Percentiles rank a stretch among this genome's conserved stretches.
These are phyloP conservation scores for Tadarida brasiliensis DNA, from an alignment of 2,797 vertebrate species.

Conservation along the genomic window DNA sequence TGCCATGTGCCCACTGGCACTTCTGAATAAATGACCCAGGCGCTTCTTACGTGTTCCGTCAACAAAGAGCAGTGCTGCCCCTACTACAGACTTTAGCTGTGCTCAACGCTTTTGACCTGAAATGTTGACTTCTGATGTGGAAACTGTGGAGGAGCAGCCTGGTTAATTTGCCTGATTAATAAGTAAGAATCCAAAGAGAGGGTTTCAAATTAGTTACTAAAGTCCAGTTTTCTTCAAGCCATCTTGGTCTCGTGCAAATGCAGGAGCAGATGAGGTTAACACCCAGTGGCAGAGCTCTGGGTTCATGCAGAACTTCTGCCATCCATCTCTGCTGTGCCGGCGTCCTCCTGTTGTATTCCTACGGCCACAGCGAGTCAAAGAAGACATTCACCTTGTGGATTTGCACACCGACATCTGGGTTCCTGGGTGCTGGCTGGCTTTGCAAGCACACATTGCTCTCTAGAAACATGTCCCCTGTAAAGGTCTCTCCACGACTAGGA, in stretches of 20 bases:
- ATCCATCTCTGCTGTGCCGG: neutral
- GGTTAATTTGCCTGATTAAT: conserved; percentile 55
- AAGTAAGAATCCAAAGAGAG: conserved; percentile 42
- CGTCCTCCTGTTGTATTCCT: neutral
- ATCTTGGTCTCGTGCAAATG: conserved; percentile 9
- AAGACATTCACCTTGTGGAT: neutral
- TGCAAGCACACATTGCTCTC: neutral
- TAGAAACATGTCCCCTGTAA: conserved; percentile 28
- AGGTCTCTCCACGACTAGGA: neutral
- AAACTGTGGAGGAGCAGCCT: conserved; percentile 47
- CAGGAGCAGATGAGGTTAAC: neutral
- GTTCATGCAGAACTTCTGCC: neutral
- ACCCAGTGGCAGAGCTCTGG: neutral
- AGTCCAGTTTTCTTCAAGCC: neutral
- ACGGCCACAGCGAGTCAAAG: neutral
- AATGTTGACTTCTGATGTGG: conserved; percentile 60
- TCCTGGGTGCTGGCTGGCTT: conserved; percentile 53
- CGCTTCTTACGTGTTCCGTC: neutral
- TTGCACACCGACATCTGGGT: neutral
- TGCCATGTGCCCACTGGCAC: neutral
- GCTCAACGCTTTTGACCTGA: neutral
- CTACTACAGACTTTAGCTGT: neutral
- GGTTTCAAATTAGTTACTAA: conserved; percentile 27
- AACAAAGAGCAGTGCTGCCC: neutral
- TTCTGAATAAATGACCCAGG: neutral